Conservation (phyloP, 2,797 vertebrate species). For the Tauraco hartlaubi region DNA sequence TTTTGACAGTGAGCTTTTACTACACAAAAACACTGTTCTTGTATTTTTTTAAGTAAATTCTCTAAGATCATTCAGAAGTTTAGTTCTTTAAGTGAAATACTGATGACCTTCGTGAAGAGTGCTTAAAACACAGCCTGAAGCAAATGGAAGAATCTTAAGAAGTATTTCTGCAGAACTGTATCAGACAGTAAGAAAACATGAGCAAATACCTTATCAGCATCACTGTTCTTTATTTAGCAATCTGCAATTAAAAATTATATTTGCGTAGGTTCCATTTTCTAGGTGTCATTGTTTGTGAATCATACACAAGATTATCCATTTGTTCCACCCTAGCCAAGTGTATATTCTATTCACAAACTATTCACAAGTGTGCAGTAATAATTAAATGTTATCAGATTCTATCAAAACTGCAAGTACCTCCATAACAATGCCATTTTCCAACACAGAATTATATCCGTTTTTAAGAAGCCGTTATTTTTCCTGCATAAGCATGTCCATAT, state of each 20-base stretch:
- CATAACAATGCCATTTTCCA: background rate
- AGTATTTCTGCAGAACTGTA: background rate
- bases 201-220: background rate
- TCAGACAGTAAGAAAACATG: background rate
- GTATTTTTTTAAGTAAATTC: background rate
- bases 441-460: fast-evolving
- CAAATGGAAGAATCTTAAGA: background rate
- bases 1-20: background rate
- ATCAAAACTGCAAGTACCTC: background rate
- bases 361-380: background rate
- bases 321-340: background rate
- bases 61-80: background rate
- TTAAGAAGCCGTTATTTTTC: background rate
- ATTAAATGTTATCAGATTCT: background rate
- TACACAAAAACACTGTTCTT: background rate
- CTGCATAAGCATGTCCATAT: background rate
- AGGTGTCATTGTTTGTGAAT: background rate
- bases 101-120: background rate
- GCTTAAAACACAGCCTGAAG: background rate
- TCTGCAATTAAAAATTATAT: slow-evolving; percentile 29
- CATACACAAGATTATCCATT: background rate
- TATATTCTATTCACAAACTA: background rate
- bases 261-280: background rate
- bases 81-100: background rate
- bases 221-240: background rate